Conservation (phyloP, 2,888 invertebrate genomes). For the Druceiella hillmani region DNA sequence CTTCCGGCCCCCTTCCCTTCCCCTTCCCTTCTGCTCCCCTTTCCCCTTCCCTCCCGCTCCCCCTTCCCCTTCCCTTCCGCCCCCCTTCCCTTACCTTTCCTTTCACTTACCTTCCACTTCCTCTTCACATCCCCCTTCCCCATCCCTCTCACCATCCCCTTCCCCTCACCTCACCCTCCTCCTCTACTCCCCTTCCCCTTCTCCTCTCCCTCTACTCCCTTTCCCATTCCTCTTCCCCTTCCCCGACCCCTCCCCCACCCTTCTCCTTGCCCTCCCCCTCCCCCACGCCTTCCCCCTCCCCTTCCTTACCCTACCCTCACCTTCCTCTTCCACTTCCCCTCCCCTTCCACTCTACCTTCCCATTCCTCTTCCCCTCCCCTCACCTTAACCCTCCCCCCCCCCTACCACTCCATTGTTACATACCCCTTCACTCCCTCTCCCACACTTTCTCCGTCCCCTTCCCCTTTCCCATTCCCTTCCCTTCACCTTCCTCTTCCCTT, state of each 20-base stretch:
- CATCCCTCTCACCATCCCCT: no score
- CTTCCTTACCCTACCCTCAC: background rate
- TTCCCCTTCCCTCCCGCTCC: no score
- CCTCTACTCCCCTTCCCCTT: no score
- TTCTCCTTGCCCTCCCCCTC: background rate
- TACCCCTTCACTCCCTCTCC: background rate
- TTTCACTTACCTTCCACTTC: no score
- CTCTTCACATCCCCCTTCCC: no score
- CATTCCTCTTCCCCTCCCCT: background rate
- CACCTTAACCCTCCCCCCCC: background rate
- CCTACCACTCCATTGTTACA: background rate
- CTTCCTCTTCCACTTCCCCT: background rate
- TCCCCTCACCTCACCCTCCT: no score
- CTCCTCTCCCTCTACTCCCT: no score
- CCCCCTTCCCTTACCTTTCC: no score
- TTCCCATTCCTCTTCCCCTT: background rate
- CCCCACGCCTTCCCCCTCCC: background rate
- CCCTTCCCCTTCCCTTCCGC: no score
- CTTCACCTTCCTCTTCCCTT: background rate
- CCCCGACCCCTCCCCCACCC: conserved; percentile 1
- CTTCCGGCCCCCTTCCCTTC: no score
- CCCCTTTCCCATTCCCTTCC: background rate
- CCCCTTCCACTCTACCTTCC: background rate
- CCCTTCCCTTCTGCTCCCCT: no score
- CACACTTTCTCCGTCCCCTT: no score